Evolutionary conservation across 2,888 invertebrate species (phyloP), one percentile per base, ranked within the genome.

Genomic region (Cetonia aurata): DNA sequence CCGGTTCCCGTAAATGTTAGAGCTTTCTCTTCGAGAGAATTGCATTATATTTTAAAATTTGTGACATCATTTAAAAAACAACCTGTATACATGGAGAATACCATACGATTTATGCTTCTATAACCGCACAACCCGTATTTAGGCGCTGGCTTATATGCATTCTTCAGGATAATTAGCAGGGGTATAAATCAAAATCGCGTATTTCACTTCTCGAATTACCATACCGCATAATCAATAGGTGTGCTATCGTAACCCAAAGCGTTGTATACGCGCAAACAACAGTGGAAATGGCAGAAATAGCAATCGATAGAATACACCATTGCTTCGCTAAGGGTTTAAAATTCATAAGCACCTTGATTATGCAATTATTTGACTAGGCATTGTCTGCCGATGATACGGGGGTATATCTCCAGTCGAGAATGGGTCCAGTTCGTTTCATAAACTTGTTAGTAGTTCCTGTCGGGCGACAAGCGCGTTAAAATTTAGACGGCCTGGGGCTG

Each of bases 141-240:
- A 25, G 25, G 25, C 25, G 25, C 25, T 4, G 25, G 25, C 25
- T 25, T 25, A 25, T 25, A 25, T 25, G 17, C 13, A 66, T 56
- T 56, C 67, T 67, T 55, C 42, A 9, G 46, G 67, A 56, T 67
- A 67, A 67, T 67, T 67, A 67, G 46, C 44, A 53, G 44, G 44
- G 31, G 17, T 31, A 67, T 67, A 67, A 67, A 67, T 67, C 67
- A 67, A 44, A 25, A 67, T 67, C 52, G 46, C 42, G 56, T 67
- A 60, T 60, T 56, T 67, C 55, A 44, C 37, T 44, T 59, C 19
- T 46, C 31, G 44, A 19, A 67, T 67, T 67, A 67, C 33, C 67
- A 67, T 67, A 67, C 44, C 55, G 44, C 42, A 56, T 67, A 67
- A 67, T 67, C 67, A 56, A 67, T 67, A 56, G 15, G 25, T 25